These are phyloP conservation scores for Corydoras maculifer DNA, from an alignment of 2,113 vertebrate genomes.

Conservation along the genomic window DNA sequence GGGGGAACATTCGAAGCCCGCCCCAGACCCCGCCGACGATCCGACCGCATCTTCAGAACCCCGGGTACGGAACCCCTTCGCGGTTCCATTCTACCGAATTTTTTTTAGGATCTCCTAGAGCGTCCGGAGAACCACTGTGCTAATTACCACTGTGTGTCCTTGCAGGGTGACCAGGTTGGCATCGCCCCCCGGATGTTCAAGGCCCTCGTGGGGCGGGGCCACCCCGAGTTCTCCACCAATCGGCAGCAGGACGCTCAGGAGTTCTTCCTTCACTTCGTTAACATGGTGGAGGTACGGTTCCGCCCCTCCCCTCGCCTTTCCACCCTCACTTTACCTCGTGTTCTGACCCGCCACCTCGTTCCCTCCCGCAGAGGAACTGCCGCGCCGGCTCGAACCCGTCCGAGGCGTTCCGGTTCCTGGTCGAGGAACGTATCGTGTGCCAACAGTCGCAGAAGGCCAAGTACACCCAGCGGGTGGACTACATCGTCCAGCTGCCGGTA, in stretches of 20 bases:
- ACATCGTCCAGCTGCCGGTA: conserved; percentile 93
- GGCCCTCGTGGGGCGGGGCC: conserved; percentile 88
- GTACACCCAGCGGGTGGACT: conserved; percentile 95
- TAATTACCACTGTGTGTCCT: background rate
- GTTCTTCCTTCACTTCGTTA: conserved; percentile 97
- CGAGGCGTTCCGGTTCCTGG: conserved; percentile 93
- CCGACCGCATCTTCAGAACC: conserved; percentile 70
- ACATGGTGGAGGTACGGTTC: conserved; percentile 92
- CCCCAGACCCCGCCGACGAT: conserved; percentile 74
- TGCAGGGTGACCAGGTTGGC: conserved; percentile 86
- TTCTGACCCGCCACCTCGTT: background rate
- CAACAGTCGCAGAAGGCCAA: conserved; percentile 94
- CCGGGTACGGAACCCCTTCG: conserved; percentile 64
- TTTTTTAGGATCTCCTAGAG: too few relatives aligned
- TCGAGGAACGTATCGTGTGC: conserved; percentile 95
- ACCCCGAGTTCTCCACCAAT: conserved; percentile 96
- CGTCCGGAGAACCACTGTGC: too few relatives aligned
- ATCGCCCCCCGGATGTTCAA: conserved; percentile 97
- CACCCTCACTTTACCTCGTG: background rate
- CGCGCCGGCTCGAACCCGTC: conserved; percentile 90
- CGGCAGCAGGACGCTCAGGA: conserved; percentile 97
- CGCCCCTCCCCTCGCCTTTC: background rate
- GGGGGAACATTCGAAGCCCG: conserved; percentile 92
- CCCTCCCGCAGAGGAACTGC: conserved; percentile 81
- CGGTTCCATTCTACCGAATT: background rate